phyloP scores from a whole-genome alignment of 2,888 invertebrate species.

The Lagria hirta region DNA sequence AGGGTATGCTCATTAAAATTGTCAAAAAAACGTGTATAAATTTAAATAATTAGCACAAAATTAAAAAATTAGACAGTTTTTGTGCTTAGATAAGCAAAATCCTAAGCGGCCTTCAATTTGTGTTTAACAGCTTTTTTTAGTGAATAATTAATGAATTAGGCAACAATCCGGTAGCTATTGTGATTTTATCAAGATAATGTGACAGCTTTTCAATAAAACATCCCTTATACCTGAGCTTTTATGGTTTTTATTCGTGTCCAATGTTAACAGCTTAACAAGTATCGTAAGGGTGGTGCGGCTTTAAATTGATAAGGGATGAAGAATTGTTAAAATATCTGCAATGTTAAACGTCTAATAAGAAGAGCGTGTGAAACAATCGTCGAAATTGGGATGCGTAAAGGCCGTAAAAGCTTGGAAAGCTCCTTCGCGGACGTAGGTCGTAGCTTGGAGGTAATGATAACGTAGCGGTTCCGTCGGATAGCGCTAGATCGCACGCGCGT shows the following conservation, averaged over 20 bases:
- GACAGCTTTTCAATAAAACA: constrained; percentile 42
- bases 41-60: no score
- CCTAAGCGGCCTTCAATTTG: no score
- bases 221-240: constrained; percentile 43
- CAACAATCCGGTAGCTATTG: constrained; percentile 33
- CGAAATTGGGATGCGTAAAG: constrained; percentile 30
- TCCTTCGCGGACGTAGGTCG: constrained; percentile 27
- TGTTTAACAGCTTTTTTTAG: neutral
- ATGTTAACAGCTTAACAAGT: constrained; percentile 44
- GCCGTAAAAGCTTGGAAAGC: constrained; percentile 16
- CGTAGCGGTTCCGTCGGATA: constrained; percentile 39
- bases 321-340: constrained; percentile 1
- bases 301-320: no score
- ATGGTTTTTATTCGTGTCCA: constrained; percentile 41
- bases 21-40: no score
- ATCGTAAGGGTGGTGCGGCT: no score
- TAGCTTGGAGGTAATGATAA: constrained; percentile 25
- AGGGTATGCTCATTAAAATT: no score
- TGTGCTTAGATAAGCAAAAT: no score
- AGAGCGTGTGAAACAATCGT: constrained; percentile 28
- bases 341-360: constrained; percentile 32
- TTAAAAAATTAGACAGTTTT: no score
- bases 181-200: constrained; percentile 41
- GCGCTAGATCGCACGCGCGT: constrained; percentile 60
- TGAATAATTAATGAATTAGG: constrained; percentile 21